These are phyloP conservation scores for Drosophila micromelanica DNA, from an alignment of 1,140 invertebrate genomes.

Conservation along the genomic window DNA sequence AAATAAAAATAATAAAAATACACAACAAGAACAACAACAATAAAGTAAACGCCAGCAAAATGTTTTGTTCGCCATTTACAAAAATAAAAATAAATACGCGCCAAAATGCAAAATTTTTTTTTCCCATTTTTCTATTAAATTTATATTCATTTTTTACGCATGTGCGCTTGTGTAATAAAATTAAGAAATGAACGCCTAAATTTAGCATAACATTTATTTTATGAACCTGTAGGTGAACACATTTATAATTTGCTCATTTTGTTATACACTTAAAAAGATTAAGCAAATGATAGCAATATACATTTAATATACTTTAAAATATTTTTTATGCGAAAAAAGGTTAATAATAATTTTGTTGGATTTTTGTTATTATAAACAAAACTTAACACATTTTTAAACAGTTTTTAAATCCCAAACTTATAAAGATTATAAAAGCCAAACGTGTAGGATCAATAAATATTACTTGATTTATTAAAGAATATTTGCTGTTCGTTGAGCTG, in stretches of 20 bases:
- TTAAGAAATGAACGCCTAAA: slow-evolving; percentile 20
- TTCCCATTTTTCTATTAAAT: slow-evolving; percentile 46
- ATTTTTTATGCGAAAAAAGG: no score
- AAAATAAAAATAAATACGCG: slow-evolving; percentile 21
- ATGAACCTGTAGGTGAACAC: not conserved
- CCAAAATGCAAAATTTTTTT: slow-evolving; percentile 16
- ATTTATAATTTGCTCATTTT: not conserved
- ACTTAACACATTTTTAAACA: no score
- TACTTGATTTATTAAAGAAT: no score
- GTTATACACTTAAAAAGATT: not conserved
- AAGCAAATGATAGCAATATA: no score
- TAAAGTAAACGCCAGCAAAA: slow-evolving; percentile 9
- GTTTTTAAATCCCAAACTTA: no score
- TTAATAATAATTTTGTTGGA: no score
- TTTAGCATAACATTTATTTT: not conserved
- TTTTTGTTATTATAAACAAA: no score
- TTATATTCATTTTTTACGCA: slow-evolving; percentile 48
- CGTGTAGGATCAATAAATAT: no score
- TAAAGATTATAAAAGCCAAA: no score
- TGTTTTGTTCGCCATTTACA: slow-evolving; percentile 29
- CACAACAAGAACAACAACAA: slow-evolving; percentile 5
- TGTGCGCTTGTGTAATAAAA: slow-evolving; percentile 52
- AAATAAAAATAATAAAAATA: slow-evolving; percentile 11
- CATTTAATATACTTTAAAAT: no score
- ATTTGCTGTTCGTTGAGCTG: no score